Evolutionary conservation across 2,797 vertebrate genomes (phyloP).

Genomic region (Acanthurus lineatus): DNA sequence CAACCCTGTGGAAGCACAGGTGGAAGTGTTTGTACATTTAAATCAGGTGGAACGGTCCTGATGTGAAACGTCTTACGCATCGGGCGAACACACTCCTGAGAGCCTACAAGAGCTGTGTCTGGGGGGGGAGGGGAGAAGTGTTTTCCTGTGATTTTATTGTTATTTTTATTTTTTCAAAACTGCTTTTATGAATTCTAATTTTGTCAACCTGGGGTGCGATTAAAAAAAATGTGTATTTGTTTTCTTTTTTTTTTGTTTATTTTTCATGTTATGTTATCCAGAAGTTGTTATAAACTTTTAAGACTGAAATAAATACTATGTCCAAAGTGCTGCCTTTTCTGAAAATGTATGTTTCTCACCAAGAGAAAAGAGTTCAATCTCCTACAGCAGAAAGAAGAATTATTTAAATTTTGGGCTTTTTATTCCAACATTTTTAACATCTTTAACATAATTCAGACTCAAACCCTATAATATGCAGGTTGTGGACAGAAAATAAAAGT

Average conservation of each 20-base stretch:
- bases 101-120: conserved; percentile 60
- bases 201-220: conserved; percentile 79
- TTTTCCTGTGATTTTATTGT: conserved; percentile 75
- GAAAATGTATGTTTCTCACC: conserved; percentile 18
- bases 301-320: conserved; percentile 89
- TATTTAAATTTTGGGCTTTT: not conserved
- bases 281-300: conserved; percentile 86
- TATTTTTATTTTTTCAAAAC: conserved; percentile 68
- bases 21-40: conserved; percentile 22
- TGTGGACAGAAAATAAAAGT: too few species aligned
- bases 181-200: conserved; percentile 76
- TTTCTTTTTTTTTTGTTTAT: conserved; percentile 63
- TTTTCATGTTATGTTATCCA: conserved; percentile 86
- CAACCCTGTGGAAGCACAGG: conserved; percentile 5
- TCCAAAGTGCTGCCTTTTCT: conserved; percentile 64
- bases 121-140: conserved; percentile 32
- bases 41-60: conserved; percentile 43
- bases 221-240: conserved; percentile 69
- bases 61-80: conserved; percentile 6
- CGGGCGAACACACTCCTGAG: conserved; percentile 43
- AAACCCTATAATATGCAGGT: too few species aligned
- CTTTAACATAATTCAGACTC: not conserved
- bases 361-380: not conserved
- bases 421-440: not conserved
- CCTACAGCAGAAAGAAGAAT: not conserved